Evolutionary conservation across 1,140 invertebrate species (phyloP).

Genomic region (Drosophila sturtevanti): DNA sequence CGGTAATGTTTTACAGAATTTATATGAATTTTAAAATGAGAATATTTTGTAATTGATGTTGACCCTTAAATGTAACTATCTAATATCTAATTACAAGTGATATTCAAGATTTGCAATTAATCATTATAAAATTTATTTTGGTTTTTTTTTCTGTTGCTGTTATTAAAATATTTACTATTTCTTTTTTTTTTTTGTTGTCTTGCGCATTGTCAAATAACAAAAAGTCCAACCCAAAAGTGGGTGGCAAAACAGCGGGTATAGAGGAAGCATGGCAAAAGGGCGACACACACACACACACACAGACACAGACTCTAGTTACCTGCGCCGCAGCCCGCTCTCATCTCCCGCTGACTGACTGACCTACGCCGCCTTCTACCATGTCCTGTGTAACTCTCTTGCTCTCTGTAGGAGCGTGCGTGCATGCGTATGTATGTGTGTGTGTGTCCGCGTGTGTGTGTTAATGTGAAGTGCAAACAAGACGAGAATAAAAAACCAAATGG

Average conservation of each 20-base stretch:
- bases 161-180: too few species aligned
- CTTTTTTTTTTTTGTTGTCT: not conserved
- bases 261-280: not conserved
- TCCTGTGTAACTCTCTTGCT: conserved; percentile 2
- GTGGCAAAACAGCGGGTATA: not conserved
- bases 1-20: too few species aligned
- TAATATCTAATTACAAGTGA: not conserved
- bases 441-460: conserved; percentile 9
- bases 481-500: conserved; percentile 32
- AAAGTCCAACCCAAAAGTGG: conserved; percentile 14
- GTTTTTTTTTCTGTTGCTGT: not conserved
- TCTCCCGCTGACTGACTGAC: conserved; percentile 4
- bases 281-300: not conserved
- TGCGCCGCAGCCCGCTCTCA: not conserved
- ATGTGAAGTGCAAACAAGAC: conserved; percentile 29
- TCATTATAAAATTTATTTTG: not conserved
- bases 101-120: not conserved
- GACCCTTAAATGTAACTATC: too few species aligned
- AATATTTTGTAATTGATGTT: too few species aligned
- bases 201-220: conserved; percentile 2
- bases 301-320: conserved; percentile 10
- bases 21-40: too few species aligned
- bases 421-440: not conserved
- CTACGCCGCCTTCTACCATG: not conserved
- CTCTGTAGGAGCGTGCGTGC: not conserved